A percentile compares a stretch with the other conserved stretches of the same genome.
phyloP scores from a whole-genome alignment of 2,888 invertebrate species.

The Auanema freiburgensis region DNA sequence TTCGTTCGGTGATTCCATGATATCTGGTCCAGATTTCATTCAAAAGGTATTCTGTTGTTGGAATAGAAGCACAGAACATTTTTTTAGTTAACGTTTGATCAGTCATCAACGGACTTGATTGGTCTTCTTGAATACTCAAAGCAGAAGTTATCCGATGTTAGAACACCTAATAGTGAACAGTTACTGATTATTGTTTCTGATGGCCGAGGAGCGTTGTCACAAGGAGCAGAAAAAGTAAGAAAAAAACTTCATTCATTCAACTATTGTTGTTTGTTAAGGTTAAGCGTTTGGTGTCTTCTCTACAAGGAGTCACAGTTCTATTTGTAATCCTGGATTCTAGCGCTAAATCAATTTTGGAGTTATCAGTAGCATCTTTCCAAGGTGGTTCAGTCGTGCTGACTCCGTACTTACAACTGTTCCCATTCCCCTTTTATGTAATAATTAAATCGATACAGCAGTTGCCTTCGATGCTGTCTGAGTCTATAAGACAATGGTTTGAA shows the following conservation, averaged over 20 bases:
- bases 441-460: conserved; percentile 73
- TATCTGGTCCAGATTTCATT: conserved; percentile 74
- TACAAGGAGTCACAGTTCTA: conserved; percentile 81
- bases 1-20: conserved; percentile 82
- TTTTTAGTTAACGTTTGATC: conserved; percentile 73
- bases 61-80: conserved; percentile 42
- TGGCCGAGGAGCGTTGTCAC: conserved; percentile 86
- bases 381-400: conserved; percentile 64
- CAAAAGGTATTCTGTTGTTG: conserved; percentile 18
- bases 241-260: conserved; percentile 46
- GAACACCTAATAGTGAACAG: conserved; percentile 71
- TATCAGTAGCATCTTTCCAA: conserved; percentile 78
- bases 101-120: conserved; percentile 81
- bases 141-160: conserved; percentile 27
- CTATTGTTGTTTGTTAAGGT: conserved; percentile 29
- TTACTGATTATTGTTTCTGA: conserved; percentile 90
- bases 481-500: conserved; percentile 97
- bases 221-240: conserved; percentile 78
- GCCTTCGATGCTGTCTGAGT: conserved; percentile 89
- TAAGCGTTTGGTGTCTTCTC: conserved; percentile 32
- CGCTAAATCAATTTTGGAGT: conserved; percentile 87
- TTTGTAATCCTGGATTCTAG: conserved; percentile 95
- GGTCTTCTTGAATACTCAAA: conserved; percentile 39
- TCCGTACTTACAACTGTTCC: conserved; percentile 89
- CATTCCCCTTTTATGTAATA: conserved; percentile 95